Evolutionary conservation across 2,113 vertebrate genomes (phyloP), one percentile per base, ranked within the genome.

Genomic region (Condylura cristata): DNA sequence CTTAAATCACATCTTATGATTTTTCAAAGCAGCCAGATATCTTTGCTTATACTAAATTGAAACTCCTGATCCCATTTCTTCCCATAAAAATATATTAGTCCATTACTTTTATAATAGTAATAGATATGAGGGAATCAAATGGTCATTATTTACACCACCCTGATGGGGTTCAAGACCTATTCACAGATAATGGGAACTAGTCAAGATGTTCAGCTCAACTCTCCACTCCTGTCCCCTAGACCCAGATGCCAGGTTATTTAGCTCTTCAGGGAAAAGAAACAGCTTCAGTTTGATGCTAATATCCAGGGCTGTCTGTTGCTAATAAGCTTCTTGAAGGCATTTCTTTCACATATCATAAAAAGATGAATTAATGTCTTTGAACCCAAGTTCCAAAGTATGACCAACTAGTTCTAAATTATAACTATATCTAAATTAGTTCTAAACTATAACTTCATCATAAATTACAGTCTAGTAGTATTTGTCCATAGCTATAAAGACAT

Each of bases 1-100:
- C 8, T 8, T 74, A 79, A 72, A 96, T 66, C 78, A 93, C 90
- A 68, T 78, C 82, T 90, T 92, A 78, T 17, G 24, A 75, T 91
- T 95, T 81, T 74, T 5, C 60, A 10, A 71, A 75, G 24, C 71
- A 95, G 48, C 10, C 70, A 89, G 80, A 82, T 88, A 89, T n/a
- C 24, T 89, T 80, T 92, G 26, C 6, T 93, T 68, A 41, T 80
- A 32, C 13, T 86, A 60, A 92, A 56, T 8, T 70, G 6, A 94
- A 71, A 13, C 16, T 88, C 28, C 44, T 75, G 13, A n/a, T 91
- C 46, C 0, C 8, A 74, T 92, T 65, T 90, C 18, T 81, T 68
- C 84, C 46, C 82, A 39, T 72, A 65, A 86, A 76, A 85, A 17
- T 39, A 41, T 24, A 81, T 17, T 48, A 58, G 26, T 32, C 32